These are phyloP conservation scores for Linurgus olivaceus DNA, from an alignment of 2,797 vertebrate species.

Conservation along the genomic window DNA sequence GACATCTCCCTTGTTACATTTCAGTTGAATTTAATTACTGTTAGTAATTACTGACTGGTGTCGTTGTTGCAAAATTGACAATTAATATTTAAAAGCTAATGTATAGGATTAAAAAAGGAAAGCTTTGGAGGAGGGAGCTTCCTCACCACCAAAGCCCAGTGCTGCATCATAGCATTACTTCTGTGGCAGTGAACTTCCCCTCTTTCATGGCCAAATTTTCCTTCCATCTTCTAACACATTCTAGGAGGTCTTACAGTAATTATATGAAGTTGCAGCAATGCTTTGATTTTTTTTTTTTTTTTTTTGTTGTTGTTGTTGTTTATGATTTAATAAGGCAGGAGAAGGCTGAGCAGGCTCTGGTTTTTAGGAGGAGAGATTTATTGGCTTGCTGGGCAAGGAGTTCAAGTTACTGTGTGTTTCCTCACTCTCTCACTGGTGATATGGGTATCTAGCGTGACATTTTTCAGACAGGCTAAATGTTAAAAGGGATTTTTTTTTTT, in stretches of 20 bases:
- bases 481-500: background rate
- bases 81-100: background rate
- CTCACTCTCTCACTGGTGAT: background rate
- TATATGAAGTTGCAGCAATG: background rate
- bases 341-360: background rate
- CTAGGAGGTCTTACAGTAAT: background rate
- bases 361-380: slow-evolving; percentile 26
- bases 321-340: slow-evolving; percentile 17
- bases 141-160: background rate
- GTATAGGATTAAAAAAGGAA: background rate
- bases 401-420: background rate
- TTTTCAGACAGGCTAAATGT: background rate
- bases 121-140: background rate
- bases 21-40: background rate
- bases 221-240: background rate
- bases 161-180: background rate
- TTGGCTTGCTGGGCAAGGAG: background rate
- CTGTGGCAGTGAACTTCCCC: background rate
- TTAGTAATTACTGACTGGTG: background rate
- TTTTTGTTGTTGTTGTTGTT: background rate
- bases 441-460: background rate
- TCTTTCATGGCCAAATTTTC: background rate
- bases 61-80: background rate
- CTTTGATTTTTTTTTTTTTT: background rate
- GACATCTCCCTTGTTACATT: background rate